Evolutionary conservation across 2,113 vertebrate species (phyloP), one percentile per base, ranked within the genome.

Genomic region (Sardina pilchardus): DNA sequence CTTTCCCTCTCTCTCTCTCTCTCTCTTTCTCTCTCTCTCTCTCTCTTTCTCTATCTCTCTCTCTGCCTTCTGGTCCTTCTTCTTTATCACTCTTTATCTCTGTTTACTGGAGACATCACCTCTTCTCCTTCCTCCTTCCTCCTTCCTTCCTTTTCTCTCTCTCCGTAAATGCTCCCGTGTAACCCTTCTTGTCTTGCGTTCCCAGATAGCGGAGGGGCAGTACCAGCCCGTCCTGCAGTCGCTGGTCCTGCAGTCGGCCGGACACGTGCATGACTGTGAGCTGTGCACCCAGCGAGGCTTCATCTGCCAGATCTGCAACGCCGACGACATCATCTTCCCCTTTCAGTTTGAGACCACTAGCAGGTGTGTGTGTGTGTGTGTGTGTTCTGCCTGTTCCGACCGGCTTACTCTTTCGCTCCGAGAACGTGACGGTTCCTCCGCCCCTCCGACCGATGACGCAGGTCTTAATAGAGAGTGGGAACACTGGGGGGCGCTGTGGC

Each of bases 281-380:
- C 95, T 99, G 26, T 99, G 98, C 92, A 97, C 97, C 6, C 98
- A 99, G 92, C 94, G 96, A 0, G 98, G 98, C 81, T 99, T 99
- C 92, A 97, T 99, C 89, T 99, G 98, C 92, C 97, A 98, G 94
- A 96, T 98, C 86, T 99, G 98, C 91, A 96, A 96, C 85, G 86
- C 92, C 6, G 84, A 94, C 0, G 92, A 96, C 91, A 98, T 97
- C 92, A 97, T 99, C 91, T 99, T 99, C 88, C 97, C 98, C 78
- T 99, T 99, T 0, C 96, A 99, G 94, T 97, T 99, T 1, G 96
- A 98, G 86, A 96, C 90, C 84, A 99, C 97, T 2, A 91, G 92
- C 89, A 96, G 97, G 98, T 17, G 3, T 14, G 34, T 30, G 19
- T 39, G 71, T 36, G 67, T 75, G 30, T 75, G 30, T 36, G 30